phyloP scores from a whole-genome alignment of 2,888 invertebrate genomes.

The Noctua janthe region DNA sequence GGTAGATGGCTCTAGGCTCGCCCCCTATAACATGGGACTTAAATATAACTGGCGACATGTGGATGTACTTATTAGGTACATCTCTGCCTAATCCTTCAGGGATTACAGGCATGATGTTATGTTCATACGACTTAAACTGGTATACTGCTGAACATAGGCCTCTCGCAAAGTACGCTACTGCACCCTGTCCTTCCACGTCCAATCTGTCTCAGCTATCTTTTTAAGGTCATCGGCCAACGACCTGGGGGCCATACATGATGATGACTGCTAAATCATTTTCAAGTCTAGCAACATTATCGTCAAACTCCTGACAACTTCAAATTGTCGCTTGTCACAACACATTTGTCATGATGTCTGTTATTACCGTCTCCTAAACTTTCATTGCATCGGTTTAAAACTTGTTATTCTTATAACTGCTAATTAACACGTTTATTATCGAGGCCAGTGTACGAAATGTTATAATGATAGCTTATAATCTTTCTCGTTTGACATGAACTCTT shows the following conservation, averaged over 20 bases:
- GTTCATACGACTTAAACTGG: not conserved
- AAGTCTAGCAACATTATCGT: slow-evolving; percentile 19
- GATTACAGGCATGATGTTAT: not conserved
- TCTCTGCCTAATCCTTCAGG: not conserved
- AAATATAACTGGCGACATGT: not conserved
- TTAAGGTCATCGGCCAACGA: not conserved
- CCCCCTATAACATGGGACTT: not conserved
- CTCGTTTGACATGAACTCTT: slow-evolving; percentile 66
- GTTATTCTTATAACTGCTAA: slow-evolving; percentile 62
- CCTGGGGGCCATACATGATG: not conserved
- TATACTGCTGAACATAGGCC: not conserved
- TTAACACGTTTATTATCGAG: slow-evolving; percentile 67
- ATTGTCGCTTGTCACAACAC: slow-evolving; percentile 49
- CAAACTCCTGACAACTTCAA: slow-evolving; percentile 23
- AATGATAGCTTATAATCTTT: slow-evolving; percentile 70
- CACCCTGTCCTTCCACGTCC: not conserved
- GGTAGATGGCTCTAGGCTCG: not conserved
- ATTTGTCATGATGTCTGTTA: slow-evolving; percentile 49
- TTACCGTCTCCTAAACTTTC: slow-evolving; percentile 49
- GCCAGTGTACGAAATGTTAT: slow-evolving; percentile 69
- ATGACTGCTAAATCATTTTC: slow-evolving; percentile 3
- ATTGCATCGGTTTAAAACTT: slow-evolving; percentile 45
- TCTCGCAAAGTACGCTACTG: not conserved
- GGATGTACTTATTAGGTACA: too few species aligned
- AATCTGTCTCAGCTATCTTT: not conserved